phyloP scores from a whole-genome alignment of 2,113 vertebrate species.

The Tragelaphus strepsiceros region DNA sequence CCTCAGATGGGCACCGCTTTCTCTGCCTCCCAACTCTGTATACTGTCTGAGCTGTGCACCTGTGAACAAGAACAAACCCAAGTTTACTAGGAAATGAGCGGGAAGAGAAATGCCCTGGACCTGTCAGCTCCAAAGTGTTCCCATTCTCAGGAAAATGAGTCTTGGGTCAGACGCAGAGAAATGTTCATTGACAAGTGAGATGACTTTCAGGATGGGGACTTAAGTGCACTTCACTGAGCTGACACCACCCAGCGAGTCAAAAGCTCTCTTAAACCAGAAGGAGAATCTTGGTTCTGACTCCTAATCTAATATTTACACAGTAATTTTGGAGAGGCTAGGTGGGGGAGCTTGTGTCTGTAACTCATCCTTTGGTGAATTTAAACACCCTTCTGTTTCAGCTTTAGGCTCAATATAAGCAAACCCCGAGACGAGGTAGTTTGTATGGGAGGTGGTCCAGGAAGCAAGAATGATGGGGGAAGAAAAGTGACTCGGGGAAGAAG shows the following conservation, averaged over 20 bases:
- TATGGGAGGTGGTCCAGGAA: neutral
- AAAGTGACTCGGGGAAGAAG: neutral
- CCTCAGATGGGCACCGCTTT: neutral
- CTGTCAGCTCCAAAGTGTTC: neutral
- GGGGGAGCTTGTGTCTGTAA: neutral
- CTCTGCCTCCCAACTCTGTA: neutral
- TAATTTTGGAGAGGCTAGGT: neutral
- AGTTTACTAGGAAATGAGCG: neutral
- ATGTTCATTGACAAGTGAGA: neutral
- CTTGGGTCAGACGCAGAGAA: neutral
- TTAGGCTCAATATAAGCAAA: neutral
- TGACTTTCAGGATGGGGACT: neutral
- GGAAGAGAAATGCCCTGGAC: neutral
- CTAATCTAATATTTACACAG: neutral
- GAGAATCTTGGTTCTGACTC: neutral
- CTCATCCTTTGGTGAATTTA: neutral
- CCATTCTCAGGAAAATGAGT: neutral
- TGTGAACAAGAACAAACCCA: neutral
- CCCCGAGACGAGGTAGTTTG: neutral
- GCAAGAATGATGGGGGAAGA: neutral
- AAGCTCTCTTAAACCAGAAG: neutral
- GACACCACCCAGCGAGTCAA: fast-evolving
- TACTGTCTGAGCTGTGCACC: neutral
- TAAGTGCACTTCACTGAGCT: neutral
- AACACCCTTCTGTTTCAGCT: neutral